Conservation (phyloP, 2,113 vertebrate genomes). For the Ceyx cyanopectus region DNA sequence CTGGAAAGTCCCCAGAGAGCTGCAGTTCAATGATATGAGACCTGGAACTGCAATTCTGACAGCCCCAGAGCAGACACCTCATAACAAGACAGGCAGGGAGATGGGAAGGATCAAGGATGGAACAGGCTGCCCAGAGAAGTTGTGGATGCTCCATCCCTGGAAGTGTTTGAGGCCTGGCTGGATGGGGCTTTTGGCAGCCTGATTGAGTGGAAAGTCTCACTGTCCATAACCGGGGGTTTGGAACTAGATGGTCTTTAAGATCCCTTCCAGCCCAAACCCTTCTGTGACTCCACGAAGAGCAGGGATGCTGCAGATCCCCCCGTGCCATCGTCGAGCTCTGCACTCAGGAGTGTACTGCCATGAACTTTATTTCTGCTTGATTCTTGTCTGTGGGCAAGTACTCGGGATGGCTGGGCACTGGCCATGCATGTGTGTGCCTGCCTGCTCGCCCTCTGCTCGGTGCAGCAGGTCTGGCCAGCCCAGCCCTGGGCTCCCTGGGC, state of each 20-base stretch:
- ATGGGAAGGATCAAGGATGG: not conserved
- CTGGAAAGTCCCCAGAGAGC: not conserved
- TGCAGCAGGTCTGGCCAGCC: not conserved
- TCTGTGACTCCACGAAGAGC: not conserved
- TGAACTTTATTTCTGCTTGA: not conserved
- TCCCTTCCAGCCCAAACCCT: not conserved
- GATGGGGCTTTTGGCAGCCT: not conserved
- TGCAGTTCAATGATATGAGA: fast-evolving
- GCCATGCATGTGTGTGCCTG: not conserved
- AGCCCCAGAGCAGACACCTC: not conserved
- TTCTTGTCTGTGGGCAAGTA: not conserved
- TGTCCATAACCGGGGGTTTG: not conserved
- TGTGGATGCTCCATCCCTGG: not conserved
- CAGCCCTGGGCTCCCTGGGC: not conserved
- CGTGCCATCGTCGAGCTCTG: not conserved
- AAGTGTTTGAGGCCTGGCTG: not conserved
- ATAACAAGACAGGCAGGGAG: not conserved
- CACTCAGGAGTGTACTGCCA: fast-evolving
- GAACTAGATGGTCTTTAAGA: not conserved
- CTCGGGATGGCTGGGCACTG: not conserved
- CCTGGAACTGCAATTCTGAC: not conserved
- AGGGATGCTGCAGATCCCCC: fast-evolving
- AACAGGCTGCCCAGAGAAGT: not conserved
- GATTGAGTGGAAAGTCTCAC: not conserved
- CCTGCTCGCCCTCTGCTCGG: not conserved